These are phyloP conservation scores for Seriola aureovittata DNA, from an alignment of 2,113 vertebrate species.

Conservation along the genomic window DNA sequence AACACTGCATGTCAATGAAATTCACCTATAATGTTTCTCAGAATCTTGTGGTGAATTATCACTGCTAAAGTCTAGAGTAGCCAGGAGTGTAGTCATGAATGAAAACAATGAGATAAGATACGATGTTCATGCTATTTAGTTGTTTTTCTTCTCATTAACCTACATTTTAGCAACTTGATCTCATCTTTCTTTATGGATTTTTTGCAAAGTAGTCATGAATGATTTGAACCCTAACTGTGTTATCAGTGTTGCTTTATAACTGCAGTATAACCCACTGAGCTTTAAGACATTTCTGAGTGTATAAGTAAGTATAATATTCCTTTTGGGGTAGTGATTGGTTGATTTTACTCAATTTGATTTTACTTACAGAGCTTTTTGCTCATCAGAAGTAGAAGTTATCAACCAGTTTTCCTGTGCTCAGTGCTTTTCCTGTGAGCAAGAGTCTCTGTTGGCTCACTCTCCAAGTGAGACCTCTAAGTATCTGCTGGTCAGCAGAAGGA, in stretches of 20 bases:
- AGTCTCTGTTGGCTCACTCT: slow-evolving; percentile 52
- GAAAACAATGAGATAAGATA: not conserved
- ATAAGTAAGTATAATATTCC: not conserved
- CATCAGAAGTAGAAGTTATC: not conserved
- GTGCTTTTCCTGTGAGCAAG: slow-evolving; percentile 9
- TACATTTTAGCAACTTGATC: not conserved
- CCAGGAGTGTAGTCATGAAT: not conserved
- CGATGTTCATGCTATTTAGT: not conserved
- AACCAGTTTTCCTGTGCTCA: not conserved
- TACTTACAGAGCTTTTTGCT: not conserved
- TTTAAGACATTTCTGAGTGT: not conserved
- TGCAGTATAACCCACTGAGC: not conserved
- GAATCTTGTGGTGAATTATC: slow-evolving; percentile 1
- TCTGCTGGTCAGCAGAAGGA: slow-evolving; percentile 85
- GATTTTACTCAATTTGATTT: not conserved
- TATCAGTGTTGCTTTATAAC: not conserved
- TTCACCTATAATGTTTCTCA: not conserved
- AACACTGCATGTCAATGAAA: slow-evolving; percentile 2
- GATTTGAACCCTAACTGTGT: not conserved
- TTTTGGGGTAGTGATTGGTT: not conserved
- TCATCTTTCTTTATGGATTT: too few species aligned
- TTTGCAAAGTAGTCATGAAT: too few species aligned
- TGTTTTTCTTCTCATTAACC: not conserved
- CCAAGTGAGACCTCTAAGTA: slow-evolving; percentile 73
- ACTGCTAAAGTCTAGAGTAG: not conserved